Base-by-base conservation (phyloP, 92 coral and sea anemone species). In the Muricea muricata region DNA sequence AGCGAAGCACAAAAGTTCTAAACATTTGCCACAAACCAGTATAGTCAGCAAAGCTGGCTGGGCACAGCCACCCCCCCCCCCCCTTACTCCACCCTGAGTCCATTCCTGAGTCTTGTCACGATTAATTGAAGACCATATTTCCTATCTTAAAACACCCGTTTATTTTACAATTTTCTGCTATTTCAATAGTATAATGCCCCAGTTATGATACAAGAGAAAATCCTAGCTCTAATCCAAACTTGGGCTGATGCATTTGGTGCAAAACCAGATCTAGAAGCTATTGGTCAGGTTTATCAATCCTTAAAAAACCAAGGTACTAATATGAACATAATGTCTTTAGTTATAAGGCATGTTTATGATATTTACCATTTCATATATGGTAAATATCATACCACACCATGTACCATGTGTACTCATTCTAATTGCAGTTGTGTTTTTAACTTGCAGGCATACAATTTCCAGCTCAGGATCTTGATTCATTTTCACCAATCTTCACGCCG, bases 231-330 rank as follows among this genome's bases (percentile, higher is more conserved):
- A 40, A 87, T 96, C 46, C 99, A 96, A 87, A 95, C 90, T 54
- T 96, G 99, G 99, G 93, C 98, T 0, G 99, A 96, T 89, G 99
- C 99, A 24, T 96, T 96, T 87, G 87, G 93, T 28, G 93, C 89
- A 11, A 86, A 92, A 28, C 93, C 94, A 37, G 99, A 96, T 29
- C 85, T 96, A 57, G 69, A 63, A 18, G 82, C 89, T 28, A 80
- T 93, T 23, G 70, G 89, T 21, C 96, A 96, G 40, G 88, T 93
- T 1, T 96, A 96, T 20, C 92, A 96, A 9, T 31, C 92, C 17
- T 88, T 96, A 81, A 90, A 87, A 72, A 85, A 87, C 23, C 99
- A 96, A 91, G 99, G 99, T 52, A 52, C 60, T 3, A n/a, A n/a
- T n/a, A n/a, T n/a, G n/a, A n/a, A n/a, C n/a, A n/a, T n/a, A n/a